Conservation (phyloP, 1,140 invertebrate genomes). For the Babylonia areolata region DNA sequence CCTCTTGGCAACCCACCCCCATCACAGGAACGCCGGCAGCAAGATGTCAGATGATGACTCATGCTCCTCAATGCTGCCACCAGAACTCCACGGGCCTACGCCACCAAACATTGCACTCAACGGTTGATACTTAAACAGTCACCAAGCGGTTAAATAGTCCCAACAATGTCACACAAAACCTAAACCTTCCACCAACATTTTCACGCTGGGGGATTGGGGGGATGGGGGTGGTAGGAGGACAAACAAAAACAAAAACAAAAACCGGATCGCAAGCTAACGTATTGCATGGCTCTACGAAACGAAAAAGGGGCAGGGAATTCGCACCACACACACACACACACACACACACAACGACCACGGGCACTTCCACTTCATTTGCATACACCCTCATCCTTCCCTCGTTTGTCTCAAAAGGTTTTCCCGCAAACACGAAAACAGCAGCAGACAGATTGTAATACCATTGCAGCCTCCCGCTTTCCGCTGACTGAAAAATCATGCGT, state of each 20-base stretch:
- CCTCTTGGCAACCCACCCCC: background rate
- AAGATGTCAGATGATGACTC: background rate
- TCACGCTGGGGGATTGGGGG: too few relatives aligned
- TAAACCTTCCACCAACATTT: background rate
- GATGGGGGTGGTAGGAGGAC: too few relatives aligned
- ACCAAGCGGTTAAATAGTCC: background rate
- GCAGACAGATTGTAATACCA: slow-evolving; percentile 34
- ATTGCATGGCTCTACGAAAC: background rate
- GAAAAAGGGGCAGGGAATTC: background rate
- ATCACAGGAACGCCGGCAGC: background rate
- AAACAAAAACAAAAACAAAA: too few relatives aligned
- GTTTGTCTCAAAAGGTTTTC: slow-evolving; percentile 13
- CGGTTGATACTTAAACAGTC: background rate
- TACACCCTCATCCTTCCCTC: slow-evolving; percentile 26
- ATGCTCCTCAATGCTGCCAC: background rate
- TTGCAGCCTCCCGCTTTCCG: slow-evolving; percentile 11
- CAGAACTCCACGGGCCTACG: background rate
- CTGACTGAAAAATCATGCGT: slow-evolving; percentile 31
- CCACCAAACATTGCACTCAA: background rate
- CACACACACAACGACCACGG: background rate
- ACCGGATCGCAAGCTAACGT: background rate
- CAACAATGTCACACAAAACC: background rate
- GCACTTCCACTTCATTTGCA: slow-evolving; percentile 18
- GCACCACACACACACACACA: too few relatives aligned
- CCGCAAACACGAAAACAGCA: slow-evolving; percentile 18